phyloP scores from a whole-genome alignment of 1,140 invertebrate genomes.

The Lepidostoma basale region DNA sequence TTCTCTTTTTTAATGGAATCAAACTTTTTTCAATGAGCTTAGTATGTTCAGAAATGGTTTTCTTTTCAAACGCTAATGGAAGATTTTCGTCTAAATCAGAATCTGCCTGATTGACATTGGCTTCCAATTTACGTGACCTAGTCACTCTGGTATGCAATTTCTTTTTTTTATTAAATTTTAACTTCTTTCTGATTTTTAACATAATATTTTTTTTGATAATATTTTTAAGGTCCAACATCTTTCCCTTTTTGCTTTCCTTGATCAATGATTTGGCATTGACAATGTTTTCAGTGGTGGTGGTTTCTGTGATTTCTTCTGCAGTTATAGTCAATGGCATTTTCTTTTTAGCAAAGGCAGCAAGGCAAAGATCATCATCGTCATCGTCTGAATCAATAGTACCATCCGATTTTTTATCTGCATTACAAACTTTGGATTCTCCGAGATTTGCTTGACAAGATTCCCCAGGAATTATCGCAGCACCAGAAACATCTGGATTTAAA shows the following conservation, averaged over 20 bases:
- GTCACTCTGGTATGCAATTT: constrained; percentile 2
- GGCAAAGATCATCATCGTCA: constrained; percentile 43
- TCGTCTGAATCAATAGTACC: constrained; percentile 1
- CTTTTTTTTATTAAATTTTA: constrained; percentile 10
- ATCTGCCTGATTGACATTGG: background rate
- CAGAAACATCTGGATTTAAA: constrained; percentile 33
- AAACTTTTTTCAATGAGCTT: background rate
- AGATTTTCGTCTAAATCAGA: background rate
- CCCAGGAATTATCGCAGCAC: constrained; percentile 31
- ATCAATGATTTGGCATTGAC: background rate
- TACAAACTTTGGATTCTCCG: constrained; percentile 10
- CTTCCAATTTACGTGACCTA: background rate
- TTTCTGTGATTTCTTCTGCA: background rate
- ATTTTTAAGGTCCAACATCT: too few species aligned
- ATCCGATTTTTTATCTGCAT: background rate
- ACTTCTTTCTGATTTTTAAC: background rate
- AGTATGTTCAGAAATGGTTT: background rate
- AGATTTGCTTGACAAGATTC: constrained; percentile 33
- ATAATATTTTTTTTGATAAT: too few species aligned
- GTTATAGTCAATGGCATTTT: background rate
- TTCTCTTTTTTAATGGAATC: constrained; percentile 31
- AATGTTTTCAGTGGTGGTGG: background rate
- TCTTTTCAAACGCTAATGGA: background rate
- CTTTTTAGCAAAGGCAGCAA: constrained; percentile 41
- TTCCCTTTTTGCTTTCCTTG: background rate